Conservation (phyloP, 1,140 invertebrate genomes). For the Acromyrmex echinatior region DNA sequence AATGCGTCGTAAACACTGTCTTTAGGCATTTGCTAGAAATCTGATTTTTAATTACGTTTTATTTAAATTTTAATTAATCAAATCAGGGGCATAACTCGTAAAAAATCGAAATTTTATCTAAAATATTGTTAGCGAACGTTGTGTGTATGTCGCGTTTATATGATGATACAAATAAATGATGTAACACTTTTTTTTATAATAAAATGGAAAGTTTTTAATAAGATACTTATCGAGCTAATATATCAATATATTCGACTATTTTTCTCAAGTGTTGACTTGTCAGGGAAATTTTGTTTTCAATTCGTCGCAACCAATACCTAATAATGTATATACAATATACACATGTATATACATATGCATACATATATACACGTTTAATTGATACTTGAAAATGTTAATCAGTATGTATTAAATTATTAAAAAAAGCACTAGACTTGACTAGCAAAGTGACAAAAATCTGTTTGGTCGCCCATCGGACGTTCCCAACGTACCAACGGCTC, state of each 20-base stretch:
- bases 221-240: constrained; percentile 1
- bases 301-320: neutral
- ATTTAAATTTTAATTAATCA: neutral
- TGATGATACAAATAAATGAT: constrained; percentile 19
- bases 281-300: neutral
- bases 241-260: neutral
- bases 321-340: neutral
- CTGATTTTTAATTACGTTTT: neutral
- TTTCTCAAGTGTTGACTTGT: neutral
- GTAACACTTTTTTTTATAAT: constrained; percentile 39
- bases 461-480: neutral
- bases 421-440: neutral
- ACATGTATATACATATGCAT: neutral
- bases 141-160: constrained; percentile 1
- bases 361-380: neutral
- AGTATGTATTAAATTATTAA: neutral
- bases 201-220: constrained; percentile 35
- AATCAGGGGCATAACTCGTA: neutral
- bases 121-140: constrained; percentile 9
- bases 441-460: neutral
- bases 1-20: neutral
- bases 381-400: neutral
- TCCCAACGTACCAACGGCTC: neutral
- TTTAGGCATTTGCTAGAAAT: neutral
- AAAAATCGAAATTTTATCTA: neutral